A percentile compares a stretch with the other conserved stretches of the same genome.
Conservation (phyloP, 1,140 invertebrate species). For the Eriosoma lanigerum region DNA sequence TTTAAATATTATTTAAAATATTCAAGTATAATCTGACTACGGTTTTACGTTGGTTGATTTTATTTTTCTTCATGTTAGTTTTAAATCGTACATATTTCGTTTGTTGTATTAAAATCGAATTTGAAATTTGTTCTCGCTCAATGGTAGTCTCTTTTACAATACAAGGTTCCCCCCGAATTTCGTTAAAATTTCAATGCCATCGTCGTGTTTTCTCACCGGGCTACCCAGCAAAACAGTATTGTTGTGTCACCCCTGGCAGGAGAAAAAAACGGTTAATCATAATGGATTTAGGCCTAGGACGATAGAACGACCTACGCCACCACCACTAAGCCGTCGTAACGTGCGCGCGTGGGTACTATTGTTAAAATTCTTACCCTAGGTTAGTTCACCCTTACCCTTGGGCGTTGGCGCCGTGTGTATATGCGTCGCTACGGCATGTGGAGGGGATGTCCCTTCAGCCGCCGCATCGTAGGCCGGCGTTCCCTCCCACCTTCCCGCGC, state of each 20-base stretch:
- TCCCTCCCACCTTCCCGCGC: background rate
- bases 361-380: constrained; percentile 52
- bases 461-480: background rate
- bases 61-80: too few relatives aligned
- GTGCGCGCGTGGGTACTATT: constrained; percentile 20
- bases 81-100: too few relatives aligned
- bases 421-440: background rate
- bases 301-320: constrained; percentile 7
- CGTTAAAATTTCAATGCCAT: constrained; percentile 34
- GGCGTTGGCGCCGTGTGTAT: constrained; percentile 44
- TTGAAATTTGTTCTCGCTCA: too few relatives aligned
- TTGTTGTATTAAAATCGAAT: too few relatives aligned
- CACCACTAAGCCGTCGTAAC: background rate
- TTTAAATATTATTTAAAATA: too few relatives aligned
- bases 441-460: constrained; percentile 40
- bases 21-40: too few relatives aligned
- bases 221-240: background rate
- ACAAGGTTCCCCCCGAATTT: background rate
- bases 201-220: background rate
- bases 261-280: constrained; percentile 41
- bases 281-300: constrained; percentile 23
- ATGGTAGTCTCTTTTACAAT: too few relatives aligned
- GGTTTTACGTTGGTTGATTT: too few relatives aligned
- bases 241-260: constrained; percentile 32
- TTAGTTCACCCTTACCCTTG: constrained; percentile 47